phyloP scores from a whole-genome alignment of 2,113 vertebrate genomes.

The Delphinus delphis region DNA sequence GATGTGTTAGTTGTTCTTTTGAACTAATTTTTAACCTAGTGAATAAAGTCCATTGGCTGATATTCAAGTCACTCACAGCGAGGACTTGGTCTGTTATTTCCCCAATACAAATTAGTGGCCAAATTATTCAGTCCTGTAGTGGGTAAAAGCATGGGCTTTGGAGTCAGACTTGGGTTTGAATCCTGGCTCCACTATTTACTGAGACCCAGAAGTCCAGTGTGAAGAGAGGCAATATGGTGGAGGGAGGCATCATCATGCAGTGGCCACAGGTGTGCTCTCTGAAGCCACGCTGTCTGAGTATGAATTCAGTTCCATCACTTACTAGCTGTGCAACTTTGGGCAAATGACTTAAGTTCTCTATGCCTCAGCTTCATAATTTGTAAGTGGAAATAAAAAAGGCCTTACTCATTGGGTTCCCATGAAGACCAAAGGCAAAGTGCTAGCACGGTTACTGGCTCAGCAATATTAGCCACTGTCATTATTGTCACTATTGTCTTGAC shows the following conservation, averaged over 20 bases:
- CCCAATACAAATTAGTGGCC: background rate
- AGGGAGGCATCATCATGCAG: rapidly evolving
- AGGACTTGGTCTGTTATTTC: background rate
- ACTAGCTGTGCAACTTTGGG: background rate
- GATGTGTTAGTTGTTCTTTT: background rate
- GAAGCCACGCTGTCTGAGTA: background rate
- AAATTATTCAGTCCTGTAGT: background rate
- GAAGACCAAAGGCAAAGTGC: background rate
- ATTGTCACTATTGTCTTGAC: background rate
- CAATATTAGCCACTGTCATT: background rate
- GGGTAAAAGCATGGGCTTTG: background rate
- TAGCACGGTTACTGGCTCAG: background rate
- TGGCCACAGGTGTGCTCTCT: background rate
- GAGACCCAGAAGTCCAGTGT: background rate
- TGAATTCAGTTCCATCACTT: background rate
- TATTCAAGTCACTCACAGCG: background rate
- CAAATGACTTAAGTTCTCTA: background rate
- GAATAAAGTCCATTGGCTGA: conserved; percentile 26
- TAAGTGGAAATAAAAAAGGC: background rate
- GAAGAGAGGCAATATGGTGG: background rate
- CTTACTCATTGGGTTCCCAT: background rate
- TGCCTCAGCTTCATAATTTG: background rate
- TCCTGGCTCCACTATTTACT: background rate
- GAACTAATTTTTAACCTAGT: conserved; percentile 35
- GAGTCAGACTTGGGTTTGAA: background rate